Base-by-base conservation (phyloP, 2,113 vertebrate species). In the Brachirus orientalis region DNA sequence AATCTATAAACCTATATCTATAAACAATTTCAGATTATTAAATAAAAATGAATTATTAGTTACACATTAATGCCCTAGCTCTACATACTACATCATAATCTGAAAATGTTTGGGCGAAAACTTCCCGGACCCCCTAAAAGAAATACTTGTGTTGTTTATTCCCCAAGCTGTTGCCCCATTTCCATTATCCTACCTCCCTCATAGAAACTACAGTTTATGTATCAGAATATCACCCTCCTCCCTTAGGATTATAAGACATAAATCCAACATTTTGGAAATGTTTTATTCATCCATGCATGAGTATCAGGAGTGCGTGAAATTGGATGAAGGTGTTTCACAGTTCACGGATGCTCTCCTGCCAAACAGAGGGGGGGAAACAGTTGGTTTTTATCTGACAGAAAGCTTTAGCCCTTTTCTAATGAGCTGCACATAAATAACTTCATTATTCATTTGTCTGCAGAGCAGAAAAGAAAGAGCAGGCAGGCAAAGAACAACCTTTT, bases 401-500 rank as follows among this genome's bases (percentile, higher is more conserved):
- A 28, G 28, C 28, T 6, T 28, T 28, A 28, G 28, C 28, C 28
- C 28, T 28, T 28, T 28, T 5, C 61, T 80, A 83, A 82, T 50
- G 54, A 81, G 87, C 75, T 38, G 62, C 62, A 79, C 70, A 83
- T 56, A 72, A 82, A 87, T 83, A 89, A 80, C 62, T 58, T 76
- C 57, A 85, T 88, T 79, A 76, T 69, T 75, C 65, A 36, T 70
- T 69, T 75, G 57, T 81, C 72, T 75, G n/a, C n/a, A n/a, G 53
- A 57, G 53, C 54, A 68, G 64, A 69, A 77, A 59, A 53, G 45
- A 13, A 38, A 55, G 40, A 53, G 41, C n/a, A 50, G 76, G 9
- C 35, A 41, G 22, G 51, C 69, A 65, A 71, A 82, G 65, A 78
- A 62, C 62, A 78, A 82, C 68, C 78, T 79, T 80, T 82, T 52